Conservation (phyloP, 92 coral and sea anemone genomes). For the Porites lobata region DNA sequence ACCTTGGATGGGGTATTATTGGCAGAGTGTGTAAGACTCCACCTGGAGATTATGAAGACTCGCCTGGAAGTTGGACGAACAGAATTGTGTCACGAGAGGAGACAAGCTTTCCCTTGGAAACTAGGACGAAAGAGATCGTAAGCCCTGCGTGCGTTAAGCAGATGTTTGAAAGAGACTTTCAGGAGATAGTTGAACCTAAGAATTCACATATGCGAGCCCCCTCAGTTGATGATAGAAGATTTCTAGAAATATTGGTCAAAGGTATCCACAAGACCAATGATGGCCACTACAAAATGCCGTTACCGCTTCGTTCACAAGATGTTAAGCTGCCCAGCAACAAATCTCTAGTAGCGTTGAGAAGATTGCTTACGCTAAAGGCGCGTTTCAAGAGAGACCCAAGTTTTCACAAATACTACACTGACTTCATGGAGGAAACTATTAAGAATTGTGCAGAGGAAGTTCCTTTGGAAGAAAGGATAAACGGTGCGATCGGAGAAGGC, state of each 20-base stretch:
- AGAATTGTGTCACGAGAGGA: too few species aligned
- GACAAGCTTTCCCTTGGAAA: too few species aligned
- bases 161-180: background rate
- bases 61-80: too few species aligned
- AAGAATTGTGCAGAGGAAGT: constrained; percentile 37
- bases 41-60: too few species aligned
- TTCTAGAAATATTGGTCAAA: constrained; percentile 34
- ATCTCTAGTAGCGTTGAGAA: constrained; percentile 47
- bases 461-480: background rate
- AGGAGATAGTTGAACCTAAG: constrained; percentile 14
- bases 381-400: constrained; percentile 31
- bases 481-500: constrained; percentile 3
- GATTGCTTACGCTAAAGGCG: constrained; percentile 39
- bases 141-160: too few species aligned
- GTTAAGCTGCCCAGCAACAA: constrained; percentile 47
- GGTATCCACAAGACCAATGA: constrained; percentile 45
- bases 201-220: constrained; percentile 3
- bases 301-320: constrained; percentile 29
- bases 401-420: constrained; percentile 44
- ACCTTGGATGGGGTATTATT: too few species aligned
- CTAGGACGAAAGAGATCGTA: too few species aligned
- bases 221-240: constrained; percentile 59
- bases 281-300: constrained; percentile 65
- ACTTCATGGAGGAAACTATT: constrained; percentile 48
- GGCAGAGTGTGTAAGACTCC: too few species aligned